Base-by-base conservation (phyloP, 2,113 vertebrate species). In the Scortum barcoo region DNA sequence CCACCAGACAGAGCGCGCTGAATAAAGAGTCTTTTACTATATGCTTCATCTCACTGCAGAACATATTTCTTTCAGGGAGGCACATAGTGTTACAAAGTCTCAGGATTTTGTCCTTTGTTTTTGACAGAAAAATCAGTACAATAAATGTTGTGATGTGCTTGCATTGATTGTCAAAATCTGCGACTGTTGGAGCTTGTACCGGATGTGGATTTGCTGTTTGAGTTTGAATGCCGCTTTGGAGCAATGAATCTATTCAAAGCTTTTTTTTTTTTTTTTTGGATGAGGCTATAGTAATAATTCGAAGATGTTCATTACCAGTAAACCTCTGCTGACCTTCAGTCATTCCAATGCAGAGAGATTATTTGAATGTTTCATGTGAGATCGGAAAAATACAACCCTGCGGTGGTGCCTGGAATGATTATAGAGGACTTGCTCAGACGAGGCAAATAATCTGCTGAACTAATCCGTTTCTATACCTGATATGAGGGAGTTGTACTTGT, bases 321-420 rank as follows among this genome's bases (percentile, higher is more conserved):
- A 86, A 87, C 51, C 73, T 76, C 33, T 2, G 24, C 65, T 86
- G 86, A 88, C 88, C 86, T 86, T 76, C 75, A 82, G 12, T 92
- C 28, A 42, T 63, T 68, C 86, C 48, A 56, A 11, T 75, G 56
- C 46, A 33, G 13, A n/a, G 20, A 28, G 36, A 40, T 22, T 26
- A 44, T 66, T 22, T 66, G 20, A 54, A 20, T 58, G 73, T 85
- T 79, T 76, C 38, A 40, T 40, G n/a, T 63, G 51, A 61, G 56
- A 74, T 79, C 19, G 54, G 67, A 22, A 38, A 65, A 86, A 77
- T 80, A 54, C 44, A 79, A 80, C 78, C 28, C 50, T 67, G 51
- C 58, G 44, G 22, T 51, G 57, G 62, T 40, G 42, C 46, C 70
- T 68, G 36, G 50, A 33, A 51, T 85, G 62, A 91, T 83, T 72